Evolutionary conservation across 2,113 vertebrate species (phyloP).

Genomic region (Sula dactylatra): DNA sequence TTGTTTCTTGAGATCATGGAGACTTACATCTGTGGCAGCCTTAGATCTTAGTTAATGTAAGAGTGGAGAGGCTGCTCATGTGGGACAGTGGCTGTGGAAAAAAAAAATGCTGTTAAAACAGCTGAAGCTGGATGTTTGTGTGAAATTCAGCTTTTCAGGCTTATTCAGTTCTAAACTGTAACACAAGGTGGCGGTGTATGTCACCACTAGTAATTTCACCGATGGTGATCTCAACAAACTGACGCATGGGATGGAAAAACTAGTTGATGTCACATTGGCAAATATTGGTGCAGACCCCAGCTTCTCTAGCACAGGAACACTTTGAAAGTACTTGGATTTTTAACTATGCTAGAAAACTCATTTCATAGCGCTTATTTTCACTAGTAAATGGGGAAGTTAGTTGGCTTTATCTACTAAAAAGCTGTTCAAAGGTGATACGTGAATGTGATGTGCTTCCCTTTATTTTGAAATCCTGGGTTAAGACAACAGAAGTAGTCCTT

Average conservation of each 20-base stretch:
- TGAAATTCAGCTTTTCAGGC: neutral
- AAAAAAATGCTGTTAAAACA: neutral
- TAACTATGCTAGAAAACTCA: neutral
- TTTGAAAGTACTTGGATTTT: neutral
- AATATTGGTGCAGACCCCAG: neutral
- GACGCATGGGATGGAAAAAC: neutral
- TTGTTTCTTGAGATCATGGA: neutral
- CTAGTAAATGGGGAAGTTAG: neutral
- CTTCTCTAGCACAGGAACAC: neutral
- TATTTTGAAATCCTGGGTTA: neutral
- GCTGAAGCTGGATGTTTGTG: neutral
- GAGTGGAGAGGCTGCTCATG: neutral
- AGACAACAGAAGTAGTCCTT: neutral
- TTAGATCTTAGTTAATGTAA: neutral
- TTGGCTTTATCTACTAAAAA: neutral
- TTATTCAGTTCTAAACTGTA: neutral
- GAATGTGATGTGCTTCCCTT: neutral
- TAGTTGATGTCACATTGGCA: neutral
- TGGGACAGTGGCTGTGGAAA: neutral
- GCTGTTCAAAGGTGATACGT: neutral
- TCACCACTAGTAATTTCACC: neutral
- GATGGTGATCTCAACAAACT: neutral
- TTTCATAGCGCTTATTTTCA: neutral
- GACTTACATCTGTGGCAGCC: neutral
- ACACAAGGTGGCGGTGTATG: slow-evolving; percentile 48